Evolutionary conservation across 53 echinoderm and acorn worm genomes (phyloP).

Genomic region (Paracentrotus lividus): DNA sequence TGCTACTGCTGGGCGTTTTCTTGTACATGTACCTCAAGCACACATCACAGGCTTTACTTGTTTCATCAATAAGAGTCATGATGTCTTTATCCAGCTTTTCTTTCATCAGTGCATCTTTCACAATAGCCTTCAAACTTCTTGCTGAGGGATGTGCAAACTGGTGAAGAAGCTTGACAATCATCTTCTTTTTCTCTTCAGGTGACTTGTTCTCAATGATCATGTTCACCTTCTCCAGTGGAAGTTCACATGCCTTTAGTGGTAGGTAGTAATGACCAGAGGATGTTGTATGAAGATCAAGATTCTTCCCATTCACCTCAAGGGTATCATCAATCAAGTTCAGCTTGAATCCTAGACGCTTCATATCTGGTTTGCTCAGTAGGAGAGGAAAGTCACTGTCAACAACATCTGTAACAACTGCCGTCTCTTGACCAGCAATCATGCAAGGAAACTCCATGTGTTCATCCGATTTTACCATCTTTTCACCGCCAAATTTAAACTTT

Average conservation of each 20-base stretch:
- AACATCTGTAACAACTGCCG: too few relatives aligned
- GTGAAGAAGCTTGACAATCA: conserved; percentile 59
- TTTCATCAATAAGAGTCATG: conserved; percentile 17
- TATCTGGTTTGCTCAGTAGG: too few relatives aligned
- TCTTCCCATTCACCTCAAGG: conserved; percentile 66
- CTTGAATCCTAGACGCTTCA: too few relatives aligned
- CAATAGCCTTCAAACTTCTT: conserved; percentile 58
- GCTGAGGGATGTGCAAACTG: conserved; percentile 73
- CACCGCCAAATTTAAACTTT: too few relatives aligned
- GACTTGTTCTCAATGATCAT: conserved; percentile 57
- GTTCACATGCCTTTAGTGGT: conserved; percentile 52
- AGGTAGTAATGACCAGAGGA: conserved; percentile 73
- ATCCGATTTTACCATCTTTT: too few relatives aligned
- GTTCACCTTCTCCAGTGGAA: conserved; percentile 33
- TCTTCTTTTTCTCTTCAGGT: conserved; percentile 64
- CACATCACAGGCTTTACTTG: conserved; percentile 62
- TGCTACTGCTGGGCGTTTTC: conserved; percentile 64
- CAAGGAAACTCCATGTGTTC: too few relatives aligned
- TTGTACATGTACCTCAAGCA: conserved; percentile 67
- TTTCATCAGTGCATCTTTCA: conserved; percentile 59
- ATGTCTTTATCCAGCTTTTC: conserved; percentile 53
- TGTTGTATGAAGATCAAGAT: conserved; percentile 48
- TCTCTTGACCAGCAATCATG: too few relatives aligned
- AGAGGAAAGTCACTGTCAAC: too few relatives aligned
- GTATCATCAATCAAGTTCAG: conserved; percentile 70